Conservation (phyloP, 2,888 invertebrate genomes). For the Thelaira solivaga region DNA sequence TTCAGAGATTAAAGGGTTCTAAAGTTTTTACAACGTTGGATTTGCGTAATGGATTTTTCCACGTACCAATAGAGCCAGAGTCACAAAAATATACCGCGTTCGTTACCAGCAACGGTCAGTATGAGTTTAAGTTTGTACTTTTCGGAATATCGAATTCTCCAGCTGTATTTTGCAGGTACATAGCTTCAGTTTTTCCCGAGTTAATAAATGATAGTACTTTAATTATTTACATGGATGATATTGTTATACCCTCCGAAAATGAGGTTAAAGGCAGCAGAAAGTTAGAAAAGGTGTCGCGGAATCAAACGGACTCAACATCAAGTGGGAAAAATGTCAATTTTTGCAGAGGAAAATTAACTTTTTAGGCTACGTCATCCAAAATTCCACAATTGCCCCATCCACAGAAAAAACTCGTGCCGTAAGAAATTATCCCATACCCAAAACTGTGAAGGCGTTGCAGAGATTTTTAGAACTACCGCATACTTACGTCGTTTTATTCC, state of each 20-base stretch:
- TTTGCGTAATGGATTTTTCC: slow-evolving; percentile 64
- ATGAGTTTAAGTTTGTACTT: slow-evolving; percentile 57
- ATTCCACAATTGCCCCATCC: too few relatives aligned
- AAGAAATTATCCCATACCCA: too few relatives aligned
- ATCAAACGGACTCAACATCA: slow-evolving; percentile 41
- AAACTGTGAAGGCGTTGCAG: too few relatives aligned
- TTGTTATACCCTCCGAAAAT: slow-evolving; percentile 48
- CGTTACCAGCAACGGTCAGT: slow-evolving; percentile 64
- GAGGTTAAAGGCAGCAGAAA: slow-evolving; percentile 19
- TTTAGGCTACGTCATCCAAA: slow-evolving; percentile 13
- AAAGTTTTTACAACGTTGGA: slow-evolving; percentile 55
- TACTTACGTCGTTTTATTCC: too few relatives aligned
- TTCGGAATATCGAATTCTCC: slow-evolving; percentile 33
- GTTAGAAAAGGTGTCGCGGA: slow-evolving; percentile 36
- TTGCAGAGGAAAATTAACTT: slow-evolving; percentile 35
- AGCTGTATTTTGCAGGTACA: slow-evolving; percentile 29
- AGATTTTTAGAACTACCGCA: too few relatives aligned
- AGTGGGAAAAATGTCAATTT: slow-evolving; percentile 60
- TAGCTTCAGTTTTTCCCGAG: slow-evolving; percentile 42
- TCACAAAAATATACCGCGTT: slow-evolving; percentile 65
- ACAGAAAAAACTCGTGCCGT: too few relatives aligned
- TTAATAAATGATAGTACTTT: slow-evolving; percentile 32
- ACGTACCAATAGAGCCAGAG: slow-evolving; percentile 59
- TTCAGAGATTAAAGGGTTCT: not conserved
- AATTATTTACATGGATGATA: slow-evolving; percentile 57